Evolutionary conservation across 1,140 invertebrate genomes (phyloP), one percentile per base, ranked within the genome.

Genomic region (Zophobas atratus): DNA sequence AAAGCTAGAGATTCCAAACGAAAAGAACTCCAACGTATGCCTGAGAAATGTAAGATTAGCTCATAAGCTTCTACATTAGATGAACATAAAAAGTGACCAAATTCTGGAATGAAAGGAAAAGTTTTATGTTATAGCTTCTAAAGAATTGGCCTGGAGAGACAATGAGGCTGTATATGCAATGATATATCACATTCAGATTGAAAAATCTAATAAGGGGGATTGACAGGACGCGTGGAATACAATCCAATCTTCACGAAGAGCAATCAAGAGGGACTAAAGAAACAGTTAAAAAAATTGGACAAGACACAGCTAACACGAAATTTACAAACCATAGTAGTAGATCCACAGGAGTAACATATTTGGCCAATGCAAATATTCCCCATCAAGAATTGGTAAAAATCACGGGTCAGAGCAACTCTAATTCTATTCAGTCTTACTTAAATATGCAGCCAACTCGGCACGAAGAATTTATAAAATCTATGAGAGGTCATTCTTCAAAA

Each of bases 281-380:
- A 38, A 34, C 60, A 4, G 60, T 35, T 67, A 2, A 67, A 67
- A 38, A 33, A 38, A n/a, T 67, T 2, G 60, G 60, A 4, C 2
- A 33, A 2, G 36, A 67, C 36, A 67, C 36, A 2, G 36, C 4
- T 4, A 67, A 67, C 4, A 20, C 20, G 20, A 67, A 67, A 38
- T 4, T 67, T 2, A 67, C 60, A 4, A 67, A 67, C 36, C 60
- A 67, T 38, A 33, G n/a, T 38, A 3, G 36, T 67, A 67, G 60
- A 67, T 67, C 60, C 4, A 67, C 60, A 34, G n/a, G n/a, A 33
- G 60, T 67, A 34, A 67, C 32, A 4, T 35, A 67, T 34, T 67
- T 67, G 60, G 60, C 60, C 2, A 67, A 67, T 4, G 36, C 20
- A 34, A 38, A 38, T 38, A 36, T 67, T 3, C 60, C 20, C n/a